Percentiles rank a stretch among this genome's conserved stretches.
These are phyloP conservation scores for Acestrorhynchus altus DNA, from an alignment of 2,797 vertebrate genomes.

Conservation along the genomic window DNA sequence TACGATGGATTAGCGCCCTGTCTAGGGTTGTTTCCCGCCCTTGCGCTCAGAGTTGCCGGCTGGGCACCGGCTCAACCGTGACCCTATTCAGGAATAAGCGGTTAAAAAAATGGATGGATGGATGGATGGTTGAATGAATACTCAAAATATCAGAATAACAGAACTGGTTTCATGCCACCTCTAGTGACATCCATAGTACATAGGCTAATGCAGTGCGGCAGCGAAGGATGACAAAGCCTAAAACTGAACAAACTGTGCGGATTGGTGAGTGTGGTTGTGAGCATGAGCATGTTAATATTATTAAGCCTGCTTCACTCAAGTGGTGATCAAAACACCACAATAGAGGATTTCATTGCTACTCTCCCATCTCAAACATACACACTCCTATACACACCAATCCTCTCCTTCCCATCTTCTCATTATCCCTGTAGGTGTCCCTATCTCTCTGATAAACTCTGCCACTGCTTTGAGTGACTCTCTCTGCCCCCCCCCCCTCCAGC, in stretches of 20 bases:
- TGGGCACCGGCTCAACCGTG: too few relatives aligned
- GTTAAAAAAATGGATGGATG: too few relatives aligned
- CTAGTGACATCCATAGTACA: too few relatives aligned
- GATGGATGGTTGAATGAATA: too few relatives aligned
- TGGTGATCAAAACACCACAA: constrained; percentile 45
- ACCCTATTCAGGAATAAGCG: too few relatives aligned
- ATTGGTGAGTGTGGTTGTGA: constrained; percentile 30
- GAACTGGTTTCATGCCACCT: too few relatives aligned
- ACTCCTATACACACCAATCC: constrained; percentile 45
- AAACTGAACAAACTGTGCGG: constrained; percentile 12
- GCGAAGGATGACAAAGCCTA: background rate
- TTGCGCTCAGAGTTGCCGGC: too few relatives aligned
- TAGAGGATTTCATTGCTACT: constrained; percentile 24
- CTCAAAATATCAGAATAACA: too few relatives aligned
- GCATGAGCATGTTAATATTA: constrained; percentile 35
- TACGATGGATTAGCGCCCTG: too few relatives aligned
- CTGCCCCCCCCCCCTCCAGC: constrained; percentile 53
- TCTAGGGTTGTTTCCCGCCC: too few relatives aligned
- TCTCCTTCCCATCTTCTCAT: constrained; percentile 38
- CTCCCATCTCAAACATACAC: constrained; percentile 26
- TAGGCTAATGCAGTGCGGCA: too few relatives aligned
- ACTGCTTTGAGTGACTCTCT: constrained; percentile 72
- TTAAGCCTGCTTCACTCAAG: constrained; percentile 45
- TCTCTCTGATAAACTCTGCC: constrained; percentile 68
- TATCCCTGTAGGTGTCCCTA: constrained; percentile 64